Evolutionary conservation across 2,113 vertebrate genomes (phyloP).

Genomic region (Casuarius casuarius): DNA sequence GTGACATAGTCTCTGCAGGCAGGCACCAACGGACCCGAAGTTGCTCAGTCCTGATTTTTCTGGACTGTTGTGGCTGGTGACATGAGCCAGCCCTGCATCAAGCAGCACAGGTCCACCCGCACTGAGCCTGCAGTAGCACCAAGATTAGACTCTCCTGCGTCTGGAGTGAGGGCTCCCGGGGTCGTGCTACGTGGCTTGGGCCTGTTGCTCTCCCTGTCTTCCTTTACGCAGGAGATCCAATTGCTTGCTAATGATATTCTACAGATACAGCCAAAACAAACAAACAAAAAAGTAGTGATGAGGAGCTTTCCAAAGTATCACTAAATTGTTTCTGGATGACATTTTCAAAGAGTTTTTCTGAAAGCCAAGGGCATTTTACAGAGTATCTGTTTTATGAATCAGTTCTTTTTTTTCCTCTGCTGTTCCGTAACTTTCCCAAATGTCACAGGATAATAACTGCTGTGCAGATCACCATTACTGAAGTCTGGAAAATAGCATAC

Average conservation of each 20-base stretch:
- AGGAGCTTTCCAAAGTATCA: not conserved
- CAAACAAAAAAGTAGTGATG: not conserved
- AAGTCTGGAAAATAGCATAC: not conserved
- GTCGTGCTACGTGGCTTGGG: not conserved
- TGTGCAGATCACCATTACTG: not conserved
- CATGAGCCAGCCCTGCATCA: fast-evolving
- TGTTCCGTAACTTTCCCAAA: constrained; percentile 38
- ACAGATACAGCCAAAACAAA: not conserved
- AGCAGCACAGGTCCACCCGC: not conserved
- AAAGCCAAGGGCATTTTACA: constrained; percentile 16
- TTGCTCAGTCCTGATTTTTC: not conserved
- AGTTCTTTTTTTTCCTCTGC: constrained; percentile 18
- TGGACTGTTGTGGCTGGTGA: not conserved
- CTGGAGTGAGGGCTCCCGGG: not conserved
- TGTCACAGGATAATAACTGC: constrained; percentile 16
- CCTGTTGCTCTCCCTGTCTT: not conserved
- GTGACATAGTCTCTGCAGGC: not conserved
- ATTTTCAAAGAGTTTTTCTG: not conserved
- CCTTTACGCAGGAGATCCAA: not conserved
- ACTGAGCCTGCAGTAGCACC: not conserved
- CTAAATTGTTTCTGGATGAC: not conserved
- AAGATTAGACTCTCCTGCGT: not conserved
- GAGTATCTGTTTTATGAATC: constrained; percentile 14
- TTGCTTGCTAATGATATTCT: fast-evolving
- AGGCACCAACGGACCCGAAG: not conserved